Percentiles rank a stretch among this genome's conserved stretches.
These are phyloP conservation scores for Stramonita haemastoma DNA, from an alignment of 2,888 invertebrate species.

Conservation along the genomic window DNA sequence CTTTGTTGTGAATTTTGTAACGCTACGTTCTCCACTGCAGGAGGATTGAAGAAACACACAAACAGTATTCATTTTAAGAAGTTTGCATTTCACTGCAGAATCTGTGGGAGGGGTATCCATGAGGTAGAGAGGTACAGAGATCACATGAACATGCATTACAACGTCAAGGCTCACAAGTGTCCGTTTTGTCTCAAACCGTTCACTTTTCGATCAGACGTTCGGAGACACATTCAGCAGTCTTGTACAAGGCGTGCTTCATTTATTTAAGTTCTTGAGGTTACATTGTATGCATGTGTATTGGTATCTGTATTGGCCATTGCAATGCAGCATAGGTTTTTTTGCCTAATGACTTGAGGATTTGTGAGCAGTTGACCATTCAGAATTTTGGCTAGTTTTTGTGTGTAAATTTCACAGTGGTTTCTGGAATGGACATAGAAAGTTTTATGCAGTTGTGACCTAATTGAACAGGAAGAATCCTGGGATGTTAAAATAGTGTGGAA, in stretches of 20 bases:
- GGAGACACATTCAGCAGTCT: constrained; percentile 1
- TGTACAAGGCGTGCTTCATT: neutral
- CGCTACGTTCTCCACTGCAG: neutral
- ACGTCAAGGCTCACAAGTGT: constrained; percentile 21
- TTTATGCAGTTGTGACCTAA: neutral
- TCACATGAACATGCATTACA: constrained; percentile 15
- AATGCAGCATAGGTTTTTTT: neutral
- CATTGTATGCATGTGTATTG: neutral
- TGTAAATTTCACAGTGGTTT: no score
- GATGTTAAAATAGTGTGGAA: no score
- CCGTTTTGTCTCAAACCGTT: neutral
- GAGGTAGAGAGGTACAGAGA: neutral
- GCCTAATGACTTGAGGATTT: neutral
- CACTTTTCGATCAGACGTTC: constrained; percentile 2
- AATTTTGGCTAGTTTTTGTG: neutral
- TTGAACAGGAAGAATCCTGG: no score
- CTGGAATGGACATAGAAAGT: neutral
- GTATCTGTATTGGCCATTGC: neutral
- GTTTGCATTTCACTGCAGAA: neutral
- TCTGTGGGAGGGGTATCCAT: constrained; percentile 9
- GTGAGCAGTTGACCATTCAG: neutral
- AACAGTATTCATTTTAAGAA: constrained; percentile 21
- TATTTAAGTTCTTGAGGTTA: neutral
- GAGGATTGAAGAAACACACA: neutral
- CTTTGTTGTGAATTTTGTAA: constrained; percentile 12